These are phyloP conservation scores for Leucania comma DNA, from an alignment of 2,888 invertebrate genomes.

Conservation along the genomic window DNA sequence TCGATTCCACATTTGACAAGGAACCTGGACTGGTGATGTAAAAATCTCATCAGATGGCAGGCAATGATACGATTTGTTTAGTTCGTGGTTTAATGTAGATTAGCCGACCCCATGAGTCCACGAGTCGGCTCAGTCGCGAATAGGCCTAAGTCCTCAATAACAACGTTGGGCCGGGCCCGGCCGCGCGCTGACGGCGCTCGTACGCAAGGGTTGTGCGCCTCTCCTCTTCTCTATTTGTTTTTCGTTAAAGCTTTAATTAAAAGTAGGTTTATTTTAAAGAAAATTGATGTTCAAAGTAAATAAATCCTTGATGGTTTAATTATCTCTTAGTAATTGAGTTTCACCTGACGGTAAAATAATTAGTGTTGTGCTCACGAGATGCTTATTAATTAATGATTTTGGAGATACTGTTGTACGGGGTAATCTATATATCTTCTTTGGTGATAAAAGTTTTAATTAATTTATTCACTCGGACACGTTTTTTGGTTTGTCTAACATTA, in stretches of 20 bases:
- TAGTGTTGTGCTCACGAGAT: slow-evolving; percentile 75
- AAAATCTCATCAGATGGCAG: slow-evolving; percentile 24
- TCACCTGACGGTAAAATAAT: slow-evolving; percentile 86
- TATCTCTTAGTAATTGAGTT: slow-evolving; percentile 89
- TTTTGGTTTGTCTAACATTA: slow-evolving; percentile 52
- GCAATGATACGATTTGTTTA: slow-evolving; percentile 53
- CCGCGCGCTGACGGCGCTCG: slow-evolving; percentile 72
- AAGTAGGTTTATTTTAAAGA: slow-evolving; percentile 89
- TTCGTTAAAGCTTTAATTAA: slow-evolving; percentile 90
- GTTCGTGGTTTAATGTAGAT: slow-evolving; percentile 41
- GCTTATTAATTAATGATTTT: slow-evolving; percentile 75
- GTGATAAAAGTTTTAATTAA: slow-evolving; percentile 54
- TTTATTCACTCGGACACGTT: slow-evolving; percentile 34
- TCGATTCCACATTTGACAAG: slow-evolving; percentile 16
- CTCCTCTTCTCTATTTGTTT: slow-evolving; percentile 87
- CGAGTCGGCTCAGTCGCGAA: slow-evolving; percentile 38
- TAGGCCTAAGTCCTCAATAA: slow-evolving; percentile 68
- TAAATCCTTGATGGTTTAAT: slow-evolving; percentile 89
- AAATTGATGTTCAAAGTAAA: slow-evolving; percentile 89
- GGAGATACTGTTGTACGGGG: slow-evolving; percentile 63
- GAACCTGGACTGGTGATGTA: slow-evolving; percentile 17
- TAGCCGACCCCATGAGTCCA: slow-evolving; percentile 20
- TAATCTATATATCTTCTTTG: slow-evolving; percentile 64
- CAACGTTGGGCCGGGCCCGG: slow-evolving; percentile 61
- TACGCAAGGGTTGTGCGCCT: slow-evolving; percentile 83